A percentile compares a stretch with the other conserved stretches of the same genome.
These are phyloP conservation scores for Cydia strobilella DNA, from an alignment of 1,140 invertebrate genomes.

Conservation along the genomic window DNA sequence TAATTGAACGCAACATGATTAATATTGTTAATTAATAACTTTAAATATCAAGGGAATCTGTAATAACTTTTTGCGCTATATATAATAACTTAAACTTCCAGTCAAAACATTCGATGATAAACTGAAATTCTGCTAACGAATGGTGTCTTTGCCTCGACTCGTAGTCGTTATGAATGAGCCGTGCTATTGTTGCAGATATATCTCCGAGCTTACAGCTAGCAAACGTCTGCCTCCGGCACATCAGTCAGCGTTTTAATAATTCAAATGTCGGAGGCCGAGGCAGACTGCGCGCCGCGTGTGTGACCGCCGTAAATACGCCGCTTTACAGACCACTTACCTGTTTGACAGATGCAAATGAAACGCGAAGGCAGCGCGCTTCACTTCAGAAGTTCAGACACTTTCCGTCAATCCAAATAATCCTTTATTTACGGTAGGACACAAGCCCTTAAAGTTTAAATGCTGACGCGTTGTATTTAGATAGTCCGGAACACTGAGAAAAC, in stretches of 20 bases:
- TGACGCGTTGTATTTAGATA: constrained; percentile 43
- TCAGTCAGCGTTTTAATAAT: constrained; percentile 33
- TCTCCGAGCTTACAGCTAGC: background rate
- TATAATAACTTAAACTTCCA: background rate
- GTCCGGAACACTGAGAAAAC: constrained; percentile 37
- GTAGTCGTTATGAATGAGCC: constrained; percentile 19
- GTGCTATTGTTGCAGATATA: constrained; percentile 15
- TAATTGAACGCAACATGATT: background rate
- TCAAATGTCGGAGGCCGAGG: constrained; percentile 26
- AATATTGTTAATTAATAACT: no score
- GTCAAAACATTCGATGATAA: background rate
- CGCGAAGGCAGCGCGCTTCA: constrained; percentile 46
- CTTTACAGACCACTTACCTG: constrained; percentile 57
- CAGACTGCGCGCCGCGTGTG: constrained; percentile 39
- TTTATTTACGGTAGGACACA: constrained; percentile 48
- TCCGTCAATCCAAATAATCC: constrained; percentile 68
- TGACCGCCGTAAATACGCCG: constrained; percentile 31
- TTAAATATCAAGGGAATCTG: background rate
- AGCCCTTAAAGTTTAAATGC: constrained; percentile 43
- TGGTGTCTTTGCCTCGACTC: constrained; percentile 14
- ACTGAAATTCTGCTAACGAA: constrained; percentile 19
- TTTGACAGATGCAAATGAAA: constrained; percentile 67
- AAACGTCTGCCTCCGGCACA: constrained; percentile 17
- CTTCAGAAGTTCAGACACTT: constrained; percentile 54
- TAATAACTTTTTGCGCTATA: background rate